Base-by-base conservation (phyloP, 2,888 invertebrate species). In the Drosophila greeni region DNA sequence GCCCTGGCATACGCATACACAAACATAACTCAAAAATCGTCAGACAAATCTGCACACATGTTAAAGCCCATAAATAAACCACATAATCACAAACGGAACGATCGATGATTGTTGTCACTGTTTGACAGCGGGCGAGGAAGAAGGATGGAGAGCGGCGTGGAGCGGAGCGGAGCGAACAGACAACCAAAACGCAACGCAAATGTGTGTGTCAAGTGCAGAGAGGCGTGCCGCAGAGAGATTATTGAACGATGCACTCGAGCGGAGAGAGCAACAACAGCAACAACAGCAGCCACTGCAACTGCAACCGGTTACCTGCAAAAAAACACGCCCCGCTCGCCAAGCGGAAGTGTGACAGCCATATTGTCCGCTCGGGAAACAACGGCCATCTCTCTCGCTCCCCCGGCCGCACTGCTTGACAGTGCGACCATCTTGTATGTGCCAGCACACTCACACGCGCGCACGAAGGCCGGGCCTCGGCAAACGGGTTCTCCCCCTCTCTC, bases 61-160 rank as follows among this genome's bases (percentile, higher is more conserved):
- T 86, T 84, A 84, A 82, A 82, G 85, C 78, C 86, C 86, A 86
- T 86, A 86, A 86, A 86, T 86, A 86, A 86, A 86, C 86, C 86
- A 84, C 86, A 85, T 86, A 86, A 86, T 86, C 87, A 84, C 86
- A 86, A 86, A 86, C 87, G 87, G 85, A 86, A 86, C 86, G 87
- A 86, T 86, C 86, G 87, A 85, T 85, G 84, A 86, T 86, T 86
- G 86, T 86, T 86, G 86, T 86, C 86, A 86, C 86, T 86, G 84
- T 82, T 85, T 86, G 86, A 86, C 86, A 85, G 84, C 79, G 76
- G 70, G 70, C 71, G 55, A 36, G 24, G 42, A n/a, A 16, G 9
- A 18, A 23, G 55, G 47, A 34, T 29, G 40, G 51, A 42, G 39
- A 33, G 37, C 43, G 34, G 55, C 57, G 45, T 33, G 24, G 24